phyloP scores from a whole-genome alignment of 2,888 invertebrate genomes.

The Carabus problematicus region DNA sequence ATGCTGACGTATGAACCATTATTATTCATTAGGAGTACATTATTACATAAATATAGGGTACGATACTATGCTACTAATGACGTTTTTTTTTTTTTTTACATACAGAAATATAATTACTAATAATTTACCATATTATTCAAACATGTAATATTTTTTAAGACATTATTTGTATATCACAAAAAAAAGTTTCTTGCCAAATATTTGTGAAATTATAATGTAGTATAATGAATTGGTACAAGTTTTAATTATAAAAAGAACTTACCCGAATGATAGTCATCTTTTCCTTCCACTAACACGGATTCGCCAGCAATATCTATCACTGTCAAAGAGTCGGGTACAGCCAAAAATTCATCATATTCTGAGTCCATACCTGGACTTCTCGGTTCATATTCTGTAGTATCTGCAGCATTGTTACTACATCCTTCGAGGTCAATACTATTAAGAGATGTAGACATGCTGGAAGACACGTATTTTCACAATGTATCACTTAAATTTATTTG shows the following conservation, averaged over 20 bases:
- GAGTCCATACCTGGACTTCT: slow-evolving; percentile 67
- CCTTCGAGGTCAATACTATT: slow-evolving; percentile 10
- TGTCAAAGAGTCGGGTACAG: slow-evolving; percentile 77
- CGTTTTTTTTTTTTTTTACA: too few relatives aligned
- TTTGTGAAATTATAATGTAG: slow-evolving; percentile 1
- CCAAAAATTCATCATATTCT: slow-evolving; percentile 82
- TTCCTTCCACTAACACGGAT: slow-evolving; percentile 61
- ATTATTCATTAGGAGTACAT: slow-evolving; percentile 7
- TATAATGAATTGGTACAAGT: too few relatives aligned
- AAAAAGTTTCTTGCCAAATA: slow-evolving; percentile 1
- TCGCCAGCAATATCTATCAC: slow-evolving; percentile 66
- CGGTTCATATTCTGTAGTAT: slow-evolving; percentile 56
- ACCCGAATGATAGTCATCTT: slow-evolving; percentile 53
- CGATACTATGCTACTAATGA: too few relatives aligned
- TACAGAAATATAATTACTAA: too few relatives aligned
- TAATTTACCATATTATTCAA: too few relatives aligned
- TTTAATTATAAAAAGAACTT: slow-evolving; percentile 42
- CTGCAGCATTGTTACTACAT: slow-evolving; percentile 16
- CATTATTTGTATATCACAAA: slow-evolving; percentile 16
- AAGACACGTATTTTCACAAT: too few relatives aligned
- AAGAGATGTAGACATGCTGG: too few relatives aligned
- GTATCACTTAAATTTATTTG: too few relatives aligned
- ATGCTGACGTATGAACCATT: slow-evolving; percentile 38
- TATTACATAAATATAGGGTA: too few relatives aligned
- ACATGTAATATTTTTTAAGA: not conserved